Base-by-base conservation (phyloP, 2,888 invertebrate species). In the Noctuana brunneofusca region DNA sequence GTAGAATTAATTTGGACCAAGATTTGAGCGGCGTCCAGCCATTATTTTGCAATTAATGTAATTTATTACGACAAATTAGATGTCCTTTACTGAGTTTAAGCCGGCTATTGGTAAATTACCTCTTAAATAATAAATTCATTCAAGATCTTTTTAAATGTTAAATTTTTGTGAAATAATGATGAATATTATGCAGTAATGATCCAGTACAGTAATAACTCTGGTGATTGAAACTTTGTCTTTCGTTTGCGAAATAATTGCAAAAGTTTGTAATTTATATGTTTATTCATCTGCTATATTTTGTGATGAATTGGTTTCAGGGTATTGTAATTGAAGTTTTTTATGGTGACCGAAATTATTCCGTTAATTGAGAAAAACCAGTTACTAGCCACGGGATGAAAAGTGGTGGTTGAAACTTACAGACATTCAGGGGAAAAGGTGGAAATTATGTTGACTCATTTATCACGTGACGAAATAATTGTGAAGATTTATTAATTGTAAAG, bases 51-150 rank as follows among this genome's bases (percentile, higher is more conserved):
- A 65, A 56, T 65, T 56, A 65, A 65, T 59, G 48, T 66, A 65
- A 65, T 64, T 67, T 65, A 63, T 55, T 32, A 48, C 49, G 57
- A 58, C 58, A 58, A 67, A 66, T 67, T 67, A 53, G 57, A 64
- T 54, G 49, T 63, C 64, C 63, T 62, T 64, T 64, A 64, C 64
- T 65, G 62, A 64, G 66, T 65, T 65, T 62, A 49, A 46, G 54
- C 35, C 27, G 49, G 50, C 57, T 54, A 60, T 62, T 67, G 54
- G 58, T 55, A 65, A 65, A 59, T 67, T 54, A 56, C 35, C 52
- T 18, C 27, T 38, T 58, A 58, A 18, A 38, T 53, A 18, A 52
- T 43, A 43, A 16, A 20, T 43, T 57, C 12, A 32, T 41, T n/a
- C n/a, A 22, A 24, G 6, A 12, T 50, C 0, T n/a, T 16, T 30